phyloP scores from a whole-genome alignment of 1,140 invertebrate species.

The Dermatophagoides farinae region DNA sequence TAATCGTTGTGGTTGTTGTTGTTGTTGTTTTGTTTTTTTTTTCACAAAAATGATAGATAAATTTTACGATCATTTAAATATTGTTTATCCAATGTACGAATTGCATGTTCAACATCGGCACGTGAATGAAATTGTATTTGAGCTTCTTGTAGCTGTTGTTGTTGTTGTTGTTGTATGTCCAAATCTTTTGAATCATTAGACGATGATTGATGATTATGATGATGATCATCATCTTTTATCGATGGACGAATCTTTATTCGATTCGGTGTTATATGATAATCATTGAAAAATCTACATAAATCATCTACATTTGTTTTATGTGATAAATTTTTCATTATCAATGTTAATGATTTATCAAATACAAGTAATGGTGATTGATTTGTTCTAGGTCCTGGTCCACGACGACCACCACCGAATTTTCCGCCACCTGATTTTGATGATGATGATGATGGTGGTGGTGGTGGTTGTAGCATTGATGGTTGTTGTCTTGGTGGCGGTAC shows the following conservation, averaged over 20 bases:
- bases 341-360: constrained; percentile 53
- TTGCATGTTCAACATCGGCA: not conserved
- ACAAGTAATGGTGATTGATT: constrained; percentile 10
- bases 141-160: not conserved
- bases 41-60: not conserved
- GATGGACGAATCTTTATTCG: constrained; percentile 22
- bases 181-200: too few species aligned
- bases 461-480: not conserved
- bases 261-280: constrained; percentile 23
- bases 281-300: constrained; percentile 58
- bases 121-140: not conserved
- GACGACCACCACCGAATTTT: not conserved
- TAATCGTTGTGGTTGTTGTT: too few species aligned
- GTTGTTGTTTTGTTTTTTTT: too few species aligned
- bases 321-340: constrained; percentile 62
- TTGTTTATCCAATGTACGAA: not conserved
- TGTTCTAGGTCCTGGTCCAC: not conserved
- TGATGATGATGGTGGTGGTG: not conserved
- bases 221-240: too few species aligned
- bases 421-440: constrained; percentile 11
- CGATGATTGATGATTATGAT: too few species aligned
- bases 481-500: constrained; percentile 16
- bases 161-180: not conserved
- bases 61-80: not conserved
- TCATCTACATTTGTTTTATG: constrained; percentile 63